These are phyloP conservation scores for Eurytoma californica DNA, from an alignment of 2,888 invertebrate genomes.

Conservation along the genomic window DNA sequence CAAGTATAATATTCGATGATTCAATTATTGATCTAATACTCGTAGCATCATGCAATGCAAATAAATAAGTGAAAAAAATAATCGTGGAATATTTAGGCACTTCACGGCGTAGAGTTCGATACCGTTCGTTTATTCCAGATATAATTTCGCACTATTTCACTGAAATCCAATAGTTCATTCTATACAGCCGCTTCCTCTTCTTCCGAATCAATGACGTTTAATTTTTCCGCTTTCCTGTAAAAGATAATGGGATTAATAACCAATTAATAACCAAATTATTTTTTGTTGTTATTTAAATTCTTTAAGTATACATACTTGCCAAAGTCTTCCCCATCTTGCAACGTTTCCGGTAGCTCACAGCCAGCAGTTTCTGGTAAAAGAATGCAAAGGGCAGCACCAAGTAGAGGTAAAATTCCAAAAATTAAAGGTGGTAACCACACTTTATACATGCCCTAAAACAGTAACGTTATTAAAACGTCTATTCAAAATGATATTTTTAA, in stretches of 20 bases:
- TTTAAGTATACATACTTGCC: constrained; percentile 72
- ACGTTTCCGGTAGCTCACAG: constrained; percentile 85
- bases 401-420: constrained; percentile 83
- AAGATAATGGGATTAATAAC: constrained; percentile 2
- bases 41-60: constrained; percentile 46
- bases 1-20: constrained; percentile 40
- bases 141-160: constrained; percentile 36
- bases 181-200: constrained; percentile 65
- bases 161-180: constrained; percentile 53
- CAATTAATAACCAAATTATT: background rate
- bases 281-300: background rate
- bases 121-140: constrained; percentile 16
- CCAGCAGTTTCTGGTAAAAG: constrained; percentile 88
- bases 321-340: constrained; percentile 86
- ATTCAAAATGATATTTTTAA: background rate
- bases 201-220: constrained; percentile 57
- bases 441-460: constrained; percentile 73
- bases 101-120: constrained; percentile 23
- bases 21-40: constrained; percentile 50
- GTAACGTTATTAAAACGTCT: background rate
- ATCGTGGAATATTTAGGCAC: constrained; percentile 34
- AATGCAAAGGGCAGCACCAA: constrained; percentile 82
- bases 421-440: constrained; percentile 83
- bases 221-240: constrained; percentile 38
- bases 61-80: constrained; percentile 54